phyloP scores from a whole-genome alignment of 2,113 vertebrate species.

The Megaleporinus macrocephalus region DNA sequence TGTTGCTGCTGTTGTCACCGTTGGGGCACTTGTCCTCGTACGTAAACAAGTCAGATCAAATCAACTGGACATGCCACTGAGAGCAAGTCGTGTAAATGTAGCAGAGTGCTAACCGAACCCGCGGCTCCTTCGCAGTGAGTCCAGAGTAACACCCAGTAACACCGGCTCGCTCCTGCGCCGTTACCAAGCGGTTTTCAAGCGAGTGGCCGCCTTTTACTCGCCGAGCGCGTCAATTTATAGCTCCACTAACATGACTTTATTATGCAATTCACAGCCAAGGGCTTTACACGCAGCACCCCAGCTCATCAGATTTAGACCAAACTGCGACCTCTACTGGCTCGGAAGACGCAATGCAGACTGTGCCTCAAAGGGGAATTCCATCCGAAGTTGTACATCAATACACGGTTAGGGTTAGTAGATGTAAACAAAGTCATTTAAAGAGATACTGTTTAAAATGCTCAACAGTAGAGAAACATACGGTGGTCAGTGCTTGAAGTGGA shows the following conservation, averaged over 20 bases:
- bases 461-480: no score
- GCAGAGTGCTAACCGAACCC: not conserved
- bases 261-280: not conserved
- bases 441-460: no score
- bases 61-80: not conserved
- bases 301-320: not conserved
- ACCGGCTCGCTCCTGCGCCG: not conserved
- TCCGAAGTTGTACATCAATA: no score
- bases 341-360: slow-evolving; percentile 13
- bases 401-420: no score
- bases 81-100: not conserved
- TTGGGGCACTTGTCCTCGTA: not conserved
- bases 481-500: no score
- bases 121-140: not conserved
- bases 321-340: slow-evolving; percentile 30
- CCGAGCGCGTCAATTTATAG: not conserved
- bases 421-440: no score
- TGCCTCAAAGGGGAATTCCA: no score
- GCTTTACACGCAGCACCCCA: not conserved
- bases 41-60: not conserved
- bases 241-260: not conserved
- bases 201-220: not conserved
- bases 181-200: not conserved
- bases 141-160: not conserved
- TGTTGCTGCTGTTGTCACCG: no score